Conservation (phyloP, 2,888 invertebrate species). For the Melanostoma scalare region DNA sequence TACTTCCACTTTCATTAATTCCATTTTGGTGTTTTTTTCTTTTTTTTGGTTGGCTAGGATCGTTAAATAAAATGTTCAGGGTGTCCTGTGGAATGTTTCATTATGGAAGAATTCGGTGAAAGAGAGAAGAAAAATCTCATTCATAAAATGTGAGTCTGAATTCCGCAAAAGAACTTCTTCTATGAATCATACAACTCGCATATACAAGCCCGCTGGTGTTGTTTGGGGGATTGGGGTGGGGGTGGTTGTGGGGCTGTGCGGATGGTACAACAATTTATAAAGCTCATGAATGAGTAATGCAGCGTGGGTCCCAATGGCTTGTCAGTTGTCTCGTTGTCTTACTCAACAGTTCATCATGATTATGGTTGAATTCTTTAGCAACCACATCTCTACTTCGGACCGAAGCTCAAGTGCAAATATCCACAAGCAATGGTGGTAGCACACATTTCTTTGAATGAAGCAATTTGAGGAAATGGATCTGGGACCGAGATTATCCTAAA, state of each 20-base stretch:
- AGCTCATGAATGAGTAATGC: slow-evolving; percentile 44
- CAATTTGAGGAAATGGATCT: slow-evolving; percentile 41
- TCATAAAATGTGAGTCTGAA: slow-evolving; percentile 40
- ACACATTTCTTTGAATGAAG: slow-evolving; percentile 38
- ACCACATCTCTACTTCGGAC: neutral
- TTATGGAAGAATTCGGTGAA: slow-evolving; percentile 14
- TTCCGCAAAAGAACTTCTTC: slow-evolving; percentile 16
- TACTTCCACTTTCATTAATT: slow-evolving; percentile 9
- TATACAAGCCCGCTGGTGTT: neutral
- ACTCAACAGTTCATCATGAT: slow-evolving; percentile 43
- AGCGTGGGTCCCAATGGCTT: slow-evolving; percentile 37
- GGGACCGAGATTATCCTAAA: slow-evolving; percentile 39
- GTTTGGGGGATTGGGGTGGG: neutral
- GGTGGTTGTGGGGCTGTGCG: neutral
- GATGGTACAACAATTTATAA: slow-evolving; percentile 24
- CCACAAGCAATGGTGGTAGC: slow-evolving; percentile 22
- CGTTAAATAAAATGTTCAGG: slow-evolving; percentile 26
- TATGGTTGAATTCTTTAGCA: slow-evolving; percentile 7
- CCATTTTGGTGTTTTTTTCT: neutral
- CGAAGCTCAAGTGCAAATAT: slow-evolving; percentile 32
- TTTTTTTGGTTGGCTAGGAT: slow-evolving; percentile 15
- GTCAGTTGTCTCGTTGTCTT: slow-evolving; percentile 43
- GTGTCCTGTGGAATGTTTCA: slow-evolving; percentile 29
- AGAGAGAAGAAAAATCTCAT: slow-evolving; percentile 5
- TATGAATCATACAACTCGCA: slow-evolving; percentile 20